Conservation (phyloP, 35 echinoderm and acorn worm genomes). For the Diadema setosum region DNA sequence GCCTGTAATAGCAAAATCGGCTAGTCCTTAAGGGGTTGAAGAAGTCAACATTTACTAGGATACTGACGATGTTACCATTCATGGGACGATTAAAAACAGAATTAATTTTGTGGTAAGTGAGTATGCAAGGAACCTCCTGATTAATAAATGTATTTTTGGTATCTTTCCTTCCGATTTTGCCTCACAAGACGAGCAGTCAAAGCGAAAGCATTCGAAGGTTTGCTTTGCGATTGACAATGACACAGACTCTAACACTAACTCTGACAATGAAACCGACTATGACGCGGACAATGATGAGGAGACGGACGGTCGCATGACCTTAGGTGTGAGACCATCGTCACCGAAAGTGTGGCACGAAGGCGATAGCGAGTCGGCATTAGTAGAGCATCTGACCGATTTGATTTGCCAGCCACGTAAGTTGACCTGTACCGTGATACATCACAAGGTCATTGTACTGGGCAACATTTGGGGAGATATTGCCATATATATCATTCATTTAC, state of each 20-base stretch:
- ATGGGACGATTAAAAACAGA: too few relatives aligned
- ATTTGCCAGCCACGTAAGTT: slow-evolving; percentile 3
- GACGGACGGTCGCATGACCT: neutral
- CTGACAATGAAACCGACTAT: neutral
- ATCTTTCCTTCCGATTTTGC: neutral
- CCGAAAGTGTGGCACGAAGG: neutral
- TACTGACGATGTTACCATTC: too few relatives aligned
- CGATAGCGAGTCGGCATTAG: neutral
- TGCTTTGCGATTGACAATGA: neutral
- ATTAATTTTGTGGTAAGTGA: too few relatives aligned
- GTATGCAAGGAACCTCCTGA: too few relatives aligned
- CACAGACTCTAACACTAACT: neutral
- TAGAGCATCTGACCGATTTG: neutral
- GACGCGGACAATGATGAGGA: neutral
- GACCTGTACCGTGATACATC: too few relatives aligned
- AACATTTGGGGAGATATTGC: too few relatives aligned
- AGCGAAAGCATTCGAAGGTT: neutral
- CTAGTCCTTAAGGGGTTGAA: too few relatives aligned
- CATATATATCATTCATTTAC: too few relatives aligned
- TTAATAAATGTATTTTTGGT: too few relatives aligned
- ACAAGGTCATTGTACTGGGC: too few relatives aligned
- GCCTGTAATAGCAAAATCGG: too few relatives aligned
- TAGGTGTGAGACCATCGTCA: neutral
- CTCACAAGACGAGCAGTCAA: neutral
- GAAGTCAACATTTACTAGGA: too few relatives aligned